Percentiles rank a stretch among this genome's conserved stretches.
Evolutionary conservation across 1,140 invertebrate genomes (phyloP).

Genomic region (Neomicropteryx cornuta): DNA sequence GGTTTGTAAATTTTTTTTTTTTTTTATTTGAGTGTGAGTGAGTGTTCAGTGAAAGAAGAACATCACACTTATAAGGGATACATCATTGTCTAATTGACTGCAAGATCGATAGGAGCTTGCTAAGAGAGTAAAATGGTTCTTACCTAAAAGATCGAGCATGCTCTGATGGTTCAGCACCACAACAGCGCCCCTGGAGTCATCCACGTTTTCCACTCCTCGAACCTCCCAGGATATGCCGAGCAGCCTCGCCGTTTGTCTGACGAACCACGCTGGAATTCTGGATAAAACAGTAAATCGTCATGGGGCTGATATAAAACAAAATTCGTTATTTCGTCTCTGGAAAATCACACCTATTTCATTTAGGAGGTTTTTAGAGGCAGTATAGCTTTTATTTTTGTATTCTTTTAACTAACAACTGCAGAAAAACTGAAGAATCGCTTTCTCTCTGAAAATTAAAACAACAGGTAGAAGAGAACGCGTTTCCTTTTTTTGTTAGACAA

Average conservation of each 20-base stretch:
- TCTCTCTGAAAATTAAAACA: background rate
- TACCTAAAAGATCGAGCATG: slow-evolving; percentile 50
- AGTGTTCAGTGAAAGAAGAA: too few relatives aligned
- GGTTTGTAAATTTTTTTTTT: too few relatives aligned
- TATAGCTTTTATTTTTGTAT: background rate
- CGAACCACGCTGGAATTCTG: slow-evolving; percentile 48
- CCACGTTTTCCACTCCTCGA: slow-evolving; percentile 54
- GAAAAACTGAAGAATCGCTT: background rate
- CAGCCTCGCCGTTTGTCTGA: slow-evolving; percentile 39
- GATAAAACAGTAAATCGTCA: too few relatives aligned
- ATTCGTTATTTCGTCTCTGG: too few relatives aligned
- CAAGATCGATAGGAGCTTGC: too few relatives aligned
- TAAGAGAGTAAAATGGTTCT: too few relatives aligned
- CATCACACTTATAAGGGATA: too few relatives aligned
- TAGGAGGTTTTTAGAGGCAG: slow-evolving; percentile 4
- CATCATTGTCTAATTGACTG: too few relatives aligned
- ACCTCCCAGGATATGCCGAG: slow-evolving; percentile 55
- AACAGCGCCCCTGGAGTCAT: slow-evolving; percentile 50
- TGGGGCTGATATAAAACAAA: slow-evolving; percentile 9
- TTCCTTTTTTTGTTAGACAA: too few relatives aligned
- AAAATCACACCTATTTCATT: slow-evolving; percentile 7
- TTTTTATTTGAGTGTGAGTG: too few relatives aligned
- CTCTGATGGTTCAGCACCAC: slow-evolving; percentile 73
- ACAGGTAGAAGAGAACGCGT: too few relatives aligned
- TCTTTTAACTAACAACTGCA: too few relatives aligned